These are phyloP conservation scores for Spinus pinus DNA, from an alignment of 2,797 vertebrate species.

Conservation along the genomic window DNA sequence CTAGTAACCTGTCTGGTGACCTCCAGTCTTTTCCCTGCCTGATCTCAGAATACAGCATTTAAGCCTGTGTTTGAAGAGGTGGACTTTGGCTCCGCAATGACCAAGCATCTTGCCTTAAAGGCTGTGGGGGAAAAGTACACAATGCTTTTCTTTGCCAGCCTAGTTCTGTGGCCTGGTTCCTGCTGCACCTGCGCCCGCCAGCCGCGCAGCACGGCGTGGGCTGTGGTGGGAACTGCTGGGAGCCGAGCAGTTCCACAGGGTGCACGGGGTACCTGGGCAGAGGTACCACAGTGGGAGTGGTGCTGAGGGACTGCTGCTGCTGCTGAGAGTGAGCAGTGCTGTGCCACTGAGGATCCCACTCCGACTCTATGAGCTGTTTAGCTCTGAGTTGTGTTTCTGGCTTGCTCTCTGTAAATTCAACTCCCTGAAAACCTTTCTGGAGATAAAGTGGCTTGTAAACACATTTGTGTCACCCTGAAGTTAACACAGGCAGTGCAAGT, in stretches of 20 bases:
- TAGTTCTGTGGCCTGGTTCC: neutral
- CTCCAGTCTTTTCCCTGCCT: neutral
- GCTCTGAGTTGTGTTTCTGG: neutral
- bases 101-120: neutral
- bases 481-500: neutral
- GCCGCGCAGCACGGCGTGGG: accelerated
- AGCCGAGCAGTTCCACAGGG: neutral
- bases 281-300: neutral
- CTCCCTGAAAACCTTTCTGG: neutral
- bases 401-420: neutral
- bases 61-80: neutral
- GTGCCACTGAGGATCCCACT: neutral
- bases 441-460: neutral
- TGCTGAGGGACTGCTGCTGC: neutral
- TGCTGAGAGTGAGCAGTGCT: neutral
- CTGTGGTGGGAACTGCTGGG: accelerated
- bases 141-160: neutral
- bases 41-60: neutral
- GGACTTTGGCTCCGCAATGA: neutral
- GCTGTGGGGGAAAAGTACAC: neutral
- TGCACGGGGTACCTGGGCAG: neutral
- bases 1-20: neutral
- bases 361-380: neutral
- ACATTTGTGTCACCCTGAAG: neutral
- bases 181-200: accelerated